phyloP scores from a whole-genome alignment of 2,888 invertebrate species.

The Leptinotarsa rubiginosa region DNA sequence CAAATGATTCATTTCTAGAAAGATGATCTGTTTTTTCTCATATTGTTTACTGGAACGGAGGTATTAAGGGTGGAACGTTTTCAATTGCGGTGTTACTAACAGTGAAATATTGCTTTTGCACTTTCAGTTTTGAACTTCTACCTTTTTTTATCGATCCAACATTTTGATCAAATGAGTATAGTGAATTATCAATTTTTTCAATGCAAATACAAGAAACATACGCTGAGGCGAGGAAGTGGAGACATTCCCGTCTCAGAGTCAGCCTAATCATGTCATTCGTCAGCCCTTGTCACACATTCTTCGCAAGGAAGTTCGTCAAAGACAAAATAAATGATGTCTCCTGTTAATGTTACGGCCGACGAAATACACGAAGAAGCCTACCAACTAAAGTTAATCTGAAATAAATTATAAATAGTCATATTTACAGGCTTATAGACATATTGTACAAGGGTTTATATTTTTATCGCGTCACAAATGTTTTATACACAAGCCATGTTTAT shows the following conservation, averaged over 20 bases:
- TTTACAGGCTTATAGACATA: slow-evolving; percentile 55
- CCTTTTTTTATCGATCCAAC: too few relatives aligned
- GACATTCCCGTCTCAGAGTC: slow-evolving; percentile 37
- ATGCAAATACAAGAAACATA: slow-evolving; percentile 15
- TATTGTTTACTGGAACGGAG: too few relatives aligned
- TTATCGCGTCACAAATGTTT: slow-evolving; percentile 3
- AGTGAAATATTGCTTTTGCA: too few relatives aligned
- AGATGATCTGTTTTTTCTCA: too few relatives aligned
- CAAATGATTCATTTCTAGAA: too few relatives aligned
- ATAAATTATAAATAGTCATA: slow-evolving; percentile 62
- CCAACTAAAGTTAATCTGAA: slow-evolving; percentile 57
- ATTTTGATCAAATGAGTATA: too few relatives aligned
- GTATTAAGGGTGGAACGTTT: too few relatives aligned
- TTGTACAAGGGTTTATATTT: slow-evolving; percentile 53
- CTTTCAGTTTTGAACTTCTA: too few relatives aligned
- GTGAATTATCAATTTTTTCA: slow-evolving; percentile 2
- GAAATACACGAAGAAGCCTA: slow-evolving; percentile 58
- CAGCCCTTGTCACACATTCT: slow-evolving; percentile 52
- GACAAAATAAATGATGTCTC: slow-evolving; percentile 57
- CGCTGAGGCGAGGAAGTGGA: slow-evolving; percentile 32
- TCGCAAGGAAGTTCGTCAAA: slow-evolving; percentile 48
- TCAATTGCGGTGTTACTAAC: too few relatives aligned
- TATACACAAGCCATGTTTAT: slow-evolving; percentile 2
- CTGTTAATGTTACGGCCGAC: slow-evolving; percentile 56
- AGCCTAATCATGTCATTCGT: slow-evolving; percentile 58